phyloP scores from a whole-genome alignment of 2,797 vertebrate genomes.

The Petrocephalus sullivani region DNA sequence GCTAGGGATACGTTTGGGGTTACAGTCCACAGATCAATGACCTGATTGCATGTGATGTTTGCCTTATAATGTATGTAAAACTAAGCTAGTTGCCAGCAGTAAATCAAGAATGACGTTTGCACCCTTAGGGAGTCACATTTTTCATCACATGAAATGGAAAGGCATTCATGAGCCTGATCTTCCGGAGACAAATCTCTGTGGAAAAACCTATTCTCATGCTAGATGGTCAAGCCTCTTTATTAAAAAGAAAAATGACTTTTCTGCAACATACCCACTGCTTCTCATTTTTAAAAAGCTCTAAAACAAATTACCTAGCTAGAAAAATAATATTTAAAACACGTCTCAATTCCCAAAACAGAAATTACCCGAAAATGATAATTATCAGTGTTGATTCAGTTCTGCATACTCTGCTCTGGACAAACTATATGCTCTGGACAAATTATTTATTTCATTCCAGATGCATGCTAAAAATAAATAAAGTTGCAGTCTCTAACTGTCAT shows the following conservation, averaged over 20 bases:
- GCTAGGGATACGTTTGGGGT: no score
- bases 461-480: neutral
- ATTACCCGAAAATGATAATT: neutral
- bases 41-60: neutral
- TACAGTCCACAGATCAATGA: no score
- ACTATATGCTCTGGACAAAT: neutral
- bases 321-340: neutral
- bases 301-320: neutral
- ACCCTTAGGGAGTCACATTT: neutral
- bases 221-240: neutral
- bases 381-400: neutral
- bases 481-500: neutral
- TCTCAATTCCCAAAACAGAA: neutral
- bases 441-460: neutral
- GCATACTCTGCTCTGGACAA: neutral
- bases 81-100: neutral
- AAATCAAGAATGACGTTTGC: conserved; percentile 16
- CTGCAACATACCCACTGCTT: neutral
- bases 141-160: conserved; percentile 19
- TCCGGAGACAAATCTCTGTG: conserved; percentile 23
- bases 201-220: conserved; percentile 17
- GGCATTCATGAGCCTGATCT: conserved; percentile 10
- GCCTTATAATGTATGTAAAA: neutral
- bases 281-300: neutral
- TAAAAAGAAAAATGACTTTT: neutral